Evolutionary conservation across 2,888 invertebrate genomes (phyloP).

Genomic region (Drosophila formosana): DNA sequence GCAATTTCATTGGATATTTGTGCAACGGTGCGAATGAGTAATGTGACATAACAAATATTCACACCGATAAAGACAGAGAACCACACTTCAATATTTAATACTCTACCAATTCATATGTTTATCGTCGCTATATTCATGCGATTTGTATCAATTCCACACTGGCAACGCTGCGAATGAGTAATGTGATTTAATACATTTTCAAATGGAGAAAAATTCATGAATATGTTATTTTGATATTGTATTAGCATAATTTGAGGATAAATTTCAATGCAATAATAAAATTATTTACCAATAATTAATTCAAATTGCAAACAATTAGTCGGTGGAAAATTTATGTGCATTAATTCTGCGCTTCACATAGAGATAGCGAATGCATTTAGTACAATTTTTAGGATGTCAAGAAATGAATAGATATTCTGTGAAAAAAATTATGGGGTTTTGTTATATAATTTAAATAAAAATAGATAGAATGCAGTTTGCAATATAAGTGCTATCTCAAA

Average conservation of each 20-base stretch:
- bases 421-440: no score
- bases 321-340: no score
- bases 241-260: not conserved
- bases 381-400: no score
- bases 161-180: not conserved
- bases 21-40: slow-evolving; percentile 38
- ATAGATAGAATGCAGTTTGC: no score
- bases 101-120: slow-evolving; percentile 1
- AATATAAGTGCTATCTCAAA: no score
- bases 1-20: slow-evolving; percentile 29
- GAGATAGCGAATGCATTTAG: no score
- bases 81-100: not conserved
- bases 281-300: not conserved
- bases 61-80: not conserved
- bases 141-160: not conserved
- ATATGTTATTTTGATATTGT: slow-evolving; percentile 1
- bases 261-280: not conserved
- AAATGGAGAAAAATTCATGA: not conserved
- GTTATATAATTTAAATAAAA: no score
- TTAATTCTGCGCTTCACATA: no score
- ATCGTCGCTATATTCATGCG: not conserved
- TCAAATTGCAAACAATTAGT: no score
- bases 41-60: slow-evolving; percentile 10
- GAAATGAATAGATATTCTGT: no score
- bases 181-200: not conserved